phyloP scores from a whole-genome alignment of 2,113 vertebrate species.

The Trematomus loennbergii region DNA sequence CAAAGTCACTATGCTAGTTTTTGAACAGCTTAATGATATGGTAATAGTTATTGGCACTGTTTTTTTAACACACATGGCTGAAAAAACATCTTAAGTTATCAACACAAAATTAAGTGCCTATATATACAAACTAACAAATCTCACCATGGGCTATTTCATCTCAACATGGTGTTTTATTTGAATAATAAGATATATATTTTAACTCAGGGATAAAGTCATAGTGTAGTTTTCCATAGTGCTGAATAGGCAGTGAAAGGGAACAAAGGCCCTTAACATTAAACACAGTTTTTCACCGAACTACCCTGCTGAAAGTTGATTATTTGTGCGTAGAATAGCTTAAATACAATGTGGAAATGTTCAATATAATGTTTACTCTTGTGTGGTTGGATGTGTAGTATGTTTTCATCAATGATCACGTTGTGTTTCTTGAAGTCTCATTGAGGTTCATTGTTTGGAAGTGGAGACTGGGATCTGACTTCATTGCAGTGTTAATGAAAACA shows the following conservation, averaged over 20 bases:
- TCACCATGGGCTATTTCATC: neutral
- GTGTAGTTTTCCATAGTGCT: neutral
- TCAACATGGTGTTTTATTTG: neutral
- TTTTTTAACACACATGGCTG: no score
- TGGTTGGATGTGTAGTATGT: neutral
- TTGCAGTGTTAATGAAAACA: slow-evolving; percentile 28
- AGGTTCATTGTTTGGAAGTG: slow-evolving; percentile 7
- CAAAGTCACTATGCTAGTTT: neutral
- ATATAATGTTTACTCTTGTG: neutral
- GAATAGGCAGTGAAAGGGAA: no score
- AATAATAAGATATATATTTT: neutral
- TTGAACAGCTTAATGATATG: neutral
- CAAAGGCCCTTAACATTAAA: neutral
- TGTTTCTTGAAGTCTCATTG: neutral
- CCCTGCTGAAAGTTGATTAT: neutral
- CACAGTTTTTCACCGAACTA: neutral
- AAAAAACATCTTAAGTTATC: no score
- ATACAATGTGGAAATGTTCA: neutral
- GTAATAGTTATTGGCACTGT: neutral
- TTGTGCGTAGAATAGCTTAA: neutral
- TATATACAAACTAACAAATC: neutral
- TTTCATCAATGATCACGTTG: neutral
- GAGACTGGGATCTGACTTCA: neutral
- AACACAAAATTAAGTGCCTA: neutral
- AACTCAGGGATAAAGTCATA: neutral